Base-by-base conservation (phyloP, 1,140 invertebrate species). In the Hetaerina americana region DNA sequence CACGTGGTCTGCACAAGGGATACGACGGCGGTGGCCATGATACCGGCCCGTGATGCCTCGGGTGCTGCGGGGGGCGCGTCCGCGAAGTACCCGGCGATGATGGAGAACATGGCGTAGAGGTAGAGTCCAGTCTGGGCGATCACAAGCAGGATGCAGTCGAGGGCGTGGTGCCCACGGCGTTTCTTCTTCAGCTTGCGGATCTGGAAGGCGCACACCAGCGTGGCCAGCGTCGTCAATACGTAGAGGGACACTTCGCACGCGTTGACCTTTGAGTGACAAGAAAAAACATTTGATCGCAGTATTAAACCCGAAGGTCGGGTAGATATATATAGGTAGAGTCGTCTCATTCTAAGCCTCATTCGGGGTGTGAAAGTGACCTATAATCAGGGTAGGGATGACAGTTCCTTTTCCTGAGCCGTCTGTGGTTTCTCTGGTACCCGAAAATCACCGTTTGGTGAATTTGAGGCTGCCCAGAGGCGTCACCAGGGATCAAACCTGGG, bases 51-150 rank as follows among this genome's bases (percentile, higher is more conserved):
- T 1, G 68, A 26, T 0, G 81, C 78, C 78, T 82, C 85, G 66
- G 80, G 83, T 0, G 81, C 78, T 78, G 82, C 85, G 66, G 80
- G 83, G 74, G 84, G 83, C 76, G 84, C 83, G 73, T 87, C 86
- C 12, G 89, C 89, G 76, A 92, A 88, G 75, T 90, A 87, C 73
- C 89, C 89, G 27, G 91, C 92, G 70, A 94, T 89, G 27, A 93
- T 87, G 66, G 91, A 92, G 78, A 96, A 96, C 80, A 93, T 89
- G 74, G 91, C 90, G 80, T 95, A 96, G 26, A 95, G 86, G 78
- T 94, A 95, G 70, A 94, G 89, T 0, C 94, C 95, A 0, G 89
- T 89, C 78, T 96, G 91, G 1, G 93, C 93, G 25, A 95, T 87
- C 5, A 95, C 87, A 66, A 97, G 82, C 10, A 96, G 82, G 1